Evolutionary conservation across 2,797 vertebrate species (phyloP), one percentile per base, ranked within the genome.

Genomic region (Anguilla pacifica): DNA sequence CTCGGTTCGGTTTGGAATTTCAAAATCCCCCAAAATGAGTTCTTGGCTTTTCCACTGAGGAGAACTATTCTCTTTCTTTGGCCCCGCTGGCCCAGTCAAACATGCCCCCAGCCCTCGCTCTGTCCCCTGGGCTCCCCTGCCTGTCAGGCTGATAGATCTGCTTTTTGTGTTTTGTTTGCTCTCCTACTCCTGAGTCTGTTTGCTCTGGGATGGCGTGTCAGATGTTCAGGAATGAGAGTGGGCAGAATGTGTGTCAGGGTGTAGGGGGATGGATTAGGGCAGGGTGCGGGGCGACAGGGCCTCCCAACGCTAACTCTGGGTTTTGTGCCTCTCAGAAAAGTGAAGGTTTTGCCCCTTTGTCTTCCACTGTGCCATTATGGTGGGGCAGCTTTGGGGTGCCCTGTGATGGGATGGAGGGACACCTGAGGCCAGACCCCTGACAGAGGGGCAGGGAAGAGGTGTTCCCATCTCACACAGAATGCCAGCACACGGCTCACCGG

Each of bases 141-240:
- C 46, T 49, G 43, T 82, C 46, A 51, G 10, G 19, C 25, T 82
- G 79, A 82, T 49, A n/a, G 79, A 82, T 82, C 43, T 82, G 79
- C 5, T 49, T 82, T 82, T 82, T 82, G 79, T 82, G 79, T 51
- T 82, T 49, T 82, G 46, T 82, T 82, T 82, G 79, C 79, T 49
- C 43, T 82, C 79, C 79, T 49, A 51, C 79, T 82, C 79, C 46
- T n/a, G 79, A 43, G 79, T 51, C 51, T 82, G 79, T 82, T 82
- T 82, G 79, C 79, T 11, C 19, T 25, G 79, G 79, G 79, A 82
- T 51, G 17, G 39, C 46, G 6, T 82, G 79, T 82, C 79, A 82
- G 79, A 46, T 82, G 79, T 51, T 82, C 19, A 49, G 79, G 79
- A 82, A 82, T 82, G 79, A 82, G 46, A 51, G 79, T 25, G 79